Percentiles rank a stretch among this genome's conserved stretches.
Conservation (phyloP, 2,797 vertebrate genomes). For the Poliocrania exsul region DNA sequence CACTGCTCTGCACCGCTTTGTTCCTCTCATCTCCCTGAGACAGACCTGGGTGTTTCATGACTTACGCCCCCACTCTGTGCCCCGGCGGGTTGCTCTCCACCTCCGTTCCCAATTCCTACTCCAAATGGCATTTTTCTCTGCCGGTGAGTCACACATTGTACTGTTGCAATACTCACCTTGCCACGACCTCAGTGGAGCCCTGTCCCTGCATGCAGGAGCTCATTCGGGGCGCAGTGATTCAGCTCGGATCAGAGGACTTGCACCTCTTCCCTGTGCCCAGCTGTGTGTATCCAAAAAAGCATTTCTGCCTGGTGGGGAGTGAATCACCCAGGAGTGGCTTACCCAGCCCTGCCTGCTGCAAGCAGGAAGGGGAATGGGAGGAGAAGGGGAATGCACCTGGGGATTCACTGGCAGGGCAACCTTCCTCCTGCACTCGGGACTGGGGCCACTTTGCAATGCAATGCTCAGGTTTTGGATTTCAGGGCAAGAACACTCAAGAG, state of each 20-base stretch:
- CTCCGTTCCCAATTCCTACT: background rate
- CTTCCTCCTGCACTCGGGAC: background rate
- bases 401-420: background rate
- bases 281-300: conserved; percentile 50
- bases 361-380: background rate
- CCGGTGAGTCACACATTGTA: background rate
- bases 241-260: conserved; percentile 24
- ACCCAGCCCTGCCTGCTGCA: background rate
- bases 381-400: background rate
- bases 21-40: background rate
- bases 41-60: background rate
- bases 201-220: conserved; percentile 60
- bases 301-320: conserved; percentile 53
- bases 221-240: conserved; percentile 28
- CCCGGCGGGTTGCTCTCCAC: background rate
- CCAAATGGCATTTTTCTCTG: conserved; percentile 28
- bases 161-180: conserved; percentile 59
- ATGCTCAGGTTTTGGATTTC: rapidly evolving
- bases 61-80: background rate
- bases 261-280: conserved; percentile 2
- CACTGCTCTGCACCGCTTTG: background rate
- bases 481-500: background rate
- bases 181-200: conserved; percentile 12
- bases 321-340: conserved; percentile 74
- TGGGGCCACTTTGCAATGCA: background rate